Evolutionary conservation across 2,888 invertebrate genomes (phyloP), one percentile per base, ranked within the genome.

Genomic region (Cynaeus angustus): DNA sequence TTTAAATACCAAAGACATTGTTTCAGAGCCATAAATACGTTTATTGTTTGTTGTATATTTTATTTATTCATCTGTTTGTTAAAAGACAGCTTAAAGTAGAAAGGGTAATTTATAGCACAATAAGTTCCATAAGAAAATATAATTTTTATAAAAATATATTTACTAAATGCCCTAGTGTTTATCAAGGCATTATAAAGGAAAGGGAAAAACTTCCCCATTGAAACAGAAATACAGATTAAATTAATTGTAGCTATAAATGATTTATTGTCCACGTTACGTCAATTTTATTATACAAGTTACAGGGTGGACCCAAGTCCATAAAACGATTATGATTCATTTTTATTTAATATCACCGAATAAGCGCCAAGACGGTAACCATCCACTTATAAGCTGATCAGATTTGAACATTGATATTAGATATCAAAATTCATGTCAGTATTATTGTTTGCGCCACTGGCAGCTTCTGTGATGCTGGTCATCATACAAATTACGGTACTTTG

Each of bases 101-200:
- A 21, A 67, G 66, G 52, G 67, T 61, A 52, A 59, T 56, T 46
- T 3, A 33, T 48, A 64, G 68, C 68, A 68, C 68, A 68, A 68
- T 21, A 66, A 58, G 56, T 68, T 68, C 37, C 48, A 58, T 33
- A 53, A 33, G 12, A 43, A 61, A 45, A 21, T 68, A 62, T 68
- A 68, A 68, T 68, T 68, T 68, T 68, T 68, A 68, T 68, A 68
- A 41, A n/a, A 48, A 64, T 64, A 48, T 68, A 68, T 58, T 45
- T 30, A 43, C 9, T 3, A 33, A 33, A 26, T 53, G 10, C 56
- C 41, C 48, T 56, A 59, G 45, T 56, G 21, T 59, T 30, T 46
- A 55, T 14, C 12, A 21, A 10, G 62, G 30, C 46, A 61, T 46
- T 46, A 8, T 1, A 48, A 46, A 26, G 3, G 28, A 28, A 16